Conservation (phyloP, 92 coral and sea anemone species). For the Zoanthus solanderi region DNA sequence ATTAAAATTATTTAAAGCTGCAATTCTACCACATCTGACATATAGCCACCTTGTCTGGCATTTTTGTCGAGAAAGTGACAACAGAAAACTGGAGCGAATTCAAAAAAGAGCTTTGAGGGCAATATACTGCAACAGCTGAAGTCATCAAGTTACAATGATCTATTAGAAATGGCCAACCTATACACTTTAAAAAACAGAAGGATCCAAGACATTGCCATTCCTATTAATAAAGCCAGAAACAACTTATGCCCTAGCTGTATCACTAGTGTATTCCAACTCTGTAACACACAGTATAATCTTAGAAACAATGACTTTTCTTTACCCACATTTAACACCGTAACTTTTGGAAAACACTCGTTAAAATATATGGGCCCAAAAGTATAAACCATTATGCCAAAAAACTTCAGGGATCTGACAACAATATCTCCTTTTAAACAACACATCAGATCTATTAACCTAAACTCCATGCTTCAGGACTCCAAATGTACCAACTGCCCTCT, state of each 20-base stretch:
- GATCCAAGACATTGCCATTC: background rate
- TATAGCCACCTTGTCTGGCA: too few relatives aligned
- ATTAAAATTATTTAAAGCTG: too few relatives aligned
- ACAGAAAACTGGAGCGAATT: background rate
- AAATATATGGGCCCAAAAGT: slow-evolving; percentile 20
- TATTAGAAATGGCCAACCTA: background rate
- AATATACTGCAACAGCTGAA: background rate
- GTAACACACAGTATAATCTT: too few relatives aligned
- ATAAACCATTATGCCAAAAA: background rate
- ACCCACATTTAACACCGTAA: background rate
- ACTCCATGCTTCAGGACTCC: background rate
- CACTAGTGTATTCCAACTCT: too few relatives aligned
- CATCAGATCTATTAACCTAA: background rate
- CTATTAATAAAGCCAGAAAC: too few relatives aligned
- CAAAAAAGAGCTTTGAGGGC: background rate
- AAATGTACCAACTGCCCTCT: background rate
- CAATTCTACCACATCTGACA: too few relatives aligned
- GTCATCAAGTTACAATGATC: background rate
- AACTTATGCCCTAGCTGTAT: too few relatives aligned
- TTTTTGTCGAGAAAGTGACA: background rate
- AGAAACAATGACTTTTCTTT: too few relatives aligned
- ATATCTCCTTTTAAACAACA: background rate
- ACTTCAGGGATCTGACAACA: background rate
- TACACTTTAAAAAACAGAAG: background rate
- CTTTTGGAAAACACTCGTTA: slow-evolving; percentile 22